Evolutionary conservation across 2,888 invertebrate species (phyloP).

Genomic region (Cataglyphis albicans): DNA sequence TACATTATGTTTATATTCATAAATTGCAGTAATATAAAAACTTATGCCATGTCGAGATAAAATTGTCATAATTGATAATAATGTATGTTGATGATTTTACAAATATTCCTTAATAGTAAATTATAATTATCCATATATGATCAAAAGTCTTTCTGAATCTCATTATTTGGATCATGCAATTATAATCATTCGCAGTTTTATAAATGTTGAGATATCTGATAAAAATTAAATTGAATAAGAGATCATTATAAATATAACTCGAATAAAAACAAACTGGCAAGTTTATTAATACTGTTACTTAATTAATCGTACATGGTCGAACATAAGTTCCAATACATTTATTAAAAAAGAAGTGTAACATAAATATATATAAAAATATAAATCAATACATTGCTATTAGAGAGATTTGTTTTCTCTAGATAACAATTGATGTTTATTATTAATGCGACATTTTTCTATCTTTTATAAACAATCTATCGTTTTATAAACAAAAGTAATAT

Average conservation of each 20-base stretch:
- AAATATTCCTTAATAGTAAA: slow-evolving; percentile 72
- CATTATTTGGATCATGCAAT: slow-evolving; percentile 52
- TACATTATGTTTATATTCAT: slow-evolving; percentile 67
- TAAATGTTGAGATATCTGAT: slow-evolving; percentile 28
- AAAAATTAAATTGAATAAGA: slow-evolving; percentile 19
- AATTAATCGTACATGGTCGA: not conserved
- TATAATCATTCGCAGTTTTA: slow-evolving; percentile 43
- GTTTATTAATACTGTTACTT: not conserved
- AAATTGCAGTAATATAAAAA: slow-evolving; percentile 69
- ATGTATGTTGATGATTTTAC: slow-evolving; percentile 70
- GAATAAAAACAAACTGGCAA: slow-evolving; percentile 18
- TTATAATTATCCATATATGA: slow-evolving; percentile 67
- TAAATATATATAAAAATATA: not conserved
- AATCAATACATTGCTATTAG: slow-evolving; percentile 9
- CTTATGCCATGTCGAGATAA: slow-evolving; percentile 69
- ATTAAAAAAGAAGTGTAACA: not conserved
- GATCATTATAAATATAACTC: slow-evolving; percentile 19
- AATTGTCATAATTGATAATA: slow-evolving; percentile 68
- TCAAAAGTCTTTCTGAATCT: slow-evolving; percentile 65
- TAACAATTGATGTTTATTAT: not conserved
- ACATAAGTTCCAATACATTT: slow-evolving; percentile 8
- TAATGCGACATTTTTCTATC: not conserved
- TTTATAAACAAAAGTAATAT: not conserved
- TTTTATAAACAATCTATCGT: too few relatives aligned
- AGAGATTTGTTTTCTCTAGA: slow-evolving; percentile 2